These are phyloP conservation scores for Artemia sinica DNA, from an alignment of 2,888 invertebrate genomes.

Conservation along the genomic window DNA sequence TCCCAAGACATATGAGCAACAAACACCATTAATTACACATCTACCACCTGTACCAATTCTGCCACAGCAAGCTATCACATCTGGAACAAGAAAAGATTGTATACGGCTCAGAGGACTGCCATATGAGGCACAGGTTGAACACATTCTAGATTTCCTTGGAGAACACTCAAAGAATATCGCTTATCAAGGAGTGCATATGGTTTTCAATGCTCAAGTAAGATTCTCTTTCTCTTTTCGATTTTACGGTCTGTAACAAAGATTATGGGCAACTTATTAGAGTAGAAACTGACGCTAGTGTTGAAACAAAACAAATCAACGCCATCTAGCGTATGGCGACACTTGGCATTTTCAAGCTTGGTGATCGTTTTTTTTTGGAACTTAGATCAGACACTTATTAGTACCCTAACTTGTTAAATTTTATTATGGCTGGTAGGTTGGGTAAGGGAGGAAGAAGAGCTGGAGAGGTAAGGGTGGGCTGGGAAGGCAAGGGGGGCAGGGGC, in stretches of 20 bases:
- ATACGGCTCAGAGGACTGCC: conserved; percentile 85
- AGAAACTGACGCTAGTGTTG: too few species aligned
- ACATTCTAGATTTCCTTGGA: conserved; percentile 89
- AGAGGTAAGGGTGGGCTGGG: too few species aligned
- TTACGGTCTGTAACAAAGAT: neutral
- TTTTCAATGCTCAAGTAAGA: conserved; percentile 86
- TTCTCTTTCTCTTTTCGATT: conserved; percentile 16
- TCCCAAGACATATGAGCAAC: conserved; percentile 46
- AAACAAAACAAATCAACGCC: too few species aligned
- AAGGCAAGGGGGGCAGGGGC: too few species aligned
- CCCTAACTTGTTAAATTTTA: too few species aligned
- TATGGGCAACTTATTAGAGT: too few species aligned
- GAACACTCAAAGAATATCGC: conserved; percentile 93
- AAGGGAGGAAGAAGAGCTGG: too few species aligned
- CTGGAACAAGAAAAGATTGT: conserved; percentile 87
- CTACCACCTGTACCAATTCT: conserved; percentile 32
- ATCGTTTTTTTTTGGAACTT: too few species aligned
- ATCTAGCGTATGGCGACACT: too few species aligned
- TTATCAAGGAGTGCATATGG: conserved; percentile 97
- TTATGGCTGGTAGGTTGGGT: too few species aligned
- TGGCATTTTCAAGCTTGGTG: too few species aligned
- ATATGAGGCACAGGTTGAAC: conserved; percentile 91
- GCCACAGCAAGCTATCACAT: conserved; percentile 74
- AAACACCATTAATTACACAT: conserved; percentile 29
- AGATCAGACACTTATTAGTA: too few species aligned